phyloP scores from a whole-genome alignment of 2,888 invertebrate species.

The Epinotia brunnichana region DNA sequence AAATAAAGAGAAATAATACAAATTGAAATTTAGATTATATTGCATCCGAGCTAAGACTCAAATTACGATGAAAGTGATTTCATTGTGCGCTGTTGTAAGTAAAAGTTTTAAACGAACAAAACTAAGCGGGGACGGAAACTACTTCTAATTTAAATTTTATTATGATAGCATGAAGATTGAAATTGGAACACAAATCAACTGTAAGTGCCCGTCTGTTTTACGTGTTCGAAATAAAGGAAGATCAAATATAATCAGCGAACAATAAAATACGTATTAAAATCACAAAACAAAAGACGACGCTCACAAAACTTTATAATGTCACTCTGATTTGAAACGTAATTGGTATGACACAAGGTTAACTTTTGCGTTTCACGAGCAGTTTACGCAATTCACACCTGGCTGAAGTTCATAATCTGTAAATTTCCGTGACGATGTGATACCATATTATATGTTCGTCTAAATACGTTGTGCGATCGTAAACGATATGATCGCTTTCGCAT shows the following conservation, averaged over 20 bases:
- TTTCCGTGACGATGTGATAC: background rate
- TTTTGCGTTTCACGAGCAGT: background rate
- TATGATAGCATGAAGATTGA: background rate
- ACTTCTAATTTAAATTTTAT: conserved; percentile 5
- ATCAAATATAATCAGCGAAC: conserved; percentile 4
- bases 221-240: background rate
- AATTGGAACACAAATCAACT: background rate
- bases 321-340: background rate
- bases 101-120: background rate
- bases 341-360: background rate
- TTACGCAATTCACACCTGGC: background rate
- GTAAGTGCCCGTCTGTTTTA: background rate
- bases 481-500: conserved; percentile 4
- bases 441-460: background rate
- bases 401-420: background rate
- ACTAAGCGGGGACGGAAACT: background rate
- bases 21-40: conserved; percentile 10
- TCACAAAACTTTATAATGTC: background rate
- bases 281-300: background rate
- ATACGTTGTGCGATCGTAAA: conserved; percentile 4
- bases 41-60: background rate
- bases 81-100: background rate
- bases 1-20: conserved; percentile 1
- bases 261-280: background rate
- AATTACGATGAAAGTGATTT: background rate